These are phyloP conservation scores for Timema cristinae DNA, from an alignment of 2,888 invertebrate genomes.

Conservation along the genomic window DNA sequence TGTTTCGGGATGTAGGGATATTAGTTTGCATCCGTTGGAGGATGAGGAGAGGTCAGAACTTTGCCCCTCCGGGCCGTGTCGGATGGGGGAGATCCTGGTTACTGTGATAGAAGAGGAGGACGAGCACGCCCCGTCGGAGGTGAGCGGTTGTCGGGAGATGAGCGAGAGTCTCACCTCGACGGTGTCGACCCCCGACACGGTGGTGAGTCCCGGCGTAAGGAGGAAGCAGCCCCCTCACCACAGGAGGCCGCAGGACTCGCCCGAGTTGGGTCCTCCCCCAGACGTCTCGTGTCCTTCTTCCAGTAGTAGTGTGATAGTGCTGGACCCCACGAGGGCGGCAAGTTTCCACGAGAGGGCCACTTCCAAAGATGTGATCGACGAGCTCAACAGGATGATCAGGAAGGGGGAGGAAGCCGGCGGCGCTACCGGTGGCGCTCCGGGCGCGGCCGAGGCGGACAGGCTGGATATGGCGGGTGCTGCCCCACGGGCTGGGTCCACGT, in stretches of 20 bases:
- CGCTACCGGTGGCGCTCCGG: conserved; percentile 17
- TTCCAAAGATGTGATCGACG: conserved; percentile 72
- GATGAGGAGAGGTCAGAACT: too few relatives aligned
- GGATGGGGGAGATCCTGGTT: conserved; percentile 24
- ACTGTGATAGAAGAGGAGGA: conserved; percentile 64
- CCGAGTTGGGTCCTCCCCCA: conserved; percentile 2
- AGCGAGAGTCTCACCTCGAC: conserved; percentile 63
- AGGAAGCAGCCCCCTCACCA: conserved; percentile 15
- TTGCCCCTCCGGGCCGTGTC: not conserved
- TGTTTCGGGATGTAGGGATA: too few relatives aligned
- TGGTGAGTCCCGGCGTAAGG: conserved; percentile 49
- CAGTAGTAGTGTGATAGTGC: conserved; percentile 45
- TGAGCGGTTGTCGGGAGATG: conserved; percentile 43
- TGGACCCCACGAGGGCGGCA: conserved; percentile 50
- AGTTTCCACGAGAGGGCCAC: conserved; percentile 71
- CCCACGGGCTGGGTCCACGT: conserved; percentile 78
- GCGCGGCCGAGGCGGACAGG: conserved; percentile 36
- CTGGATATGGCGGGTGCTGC: conserved; percentile 63
- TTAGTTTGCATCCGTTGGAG: too few relatives aligned
- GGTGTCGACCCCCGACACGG: conserved; percentile 67
- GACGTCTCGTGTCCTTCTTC: conserved; percentile 38
- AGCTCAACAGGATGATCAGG: conserved; percentile 61
- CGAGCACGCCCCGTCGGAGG: conserved; percentile 41
- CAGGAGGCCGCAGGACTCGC: not conserved
- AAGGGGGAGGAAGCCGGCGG: conserved; percentile 49